phyloP scores from a whole-genome alignment of 1,140 invertebrate genomes.

The Vollenhovia emeryi region DNA sequence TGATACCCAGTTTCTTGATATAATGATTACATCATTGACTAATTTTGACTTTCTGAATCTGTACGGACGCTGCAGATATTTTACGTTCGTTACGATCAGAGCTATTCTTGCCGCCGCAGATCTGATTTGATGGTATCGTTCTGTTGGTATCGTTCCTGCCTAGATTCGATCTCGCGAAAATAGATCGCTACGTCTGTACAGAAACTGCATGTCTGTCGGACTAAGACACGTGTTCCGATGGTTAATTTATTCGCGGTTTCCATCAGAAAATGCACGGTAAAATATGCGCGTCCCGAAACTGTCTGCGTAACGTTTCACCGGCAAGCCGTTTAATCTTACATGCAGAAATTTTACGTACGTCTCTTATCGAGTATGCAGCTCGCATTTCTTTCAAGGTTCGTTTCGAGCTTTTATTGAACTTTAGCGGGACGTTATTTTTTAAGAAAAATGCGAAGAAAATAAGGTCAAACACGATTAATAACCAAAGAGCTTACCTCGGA shows the following conservation, averaged over 20 bases:
- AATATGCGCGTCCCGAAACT: constrained; percentile 44
- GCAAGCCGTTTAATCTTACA: constrained; percentile 36
- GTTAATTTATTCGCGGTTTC: constrained; percentile 40
- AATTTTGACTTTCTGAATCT: background rate
- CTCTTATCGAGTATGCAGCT: constrained; percentile 30
- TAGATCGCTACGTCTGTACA: background rate
- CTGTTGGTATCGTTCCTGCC: background rate
- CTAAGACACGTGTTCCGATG: background rate
- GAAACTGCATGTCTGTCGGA: background rate
- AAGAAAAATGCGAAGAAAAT: constrained; percentile 15
- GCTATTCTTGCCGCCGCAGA: constrained; percentile 6
- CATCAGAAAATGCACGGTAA: constrained; percentile 35
- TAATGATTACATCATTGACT: background rate
- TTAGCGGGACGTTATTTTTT: background rate
- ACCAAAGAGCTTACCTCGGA: background rate
- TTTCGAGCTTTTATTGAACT: constrained; percentile 17
- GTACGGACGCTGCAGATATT: no score
- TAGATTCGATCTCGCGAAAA: constrained; percentile 41
- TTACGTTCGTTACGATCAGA: background rate
- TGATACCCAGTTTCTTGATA: background rate
- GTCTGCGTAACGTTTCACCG: constrained; percentile 35
- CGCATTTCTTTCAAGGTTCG: constrained; percentile 3
- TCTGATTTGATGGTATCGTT: constrained; percentile 13
- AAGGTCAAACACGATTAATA: background rate
- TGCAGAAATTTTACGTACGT: constrained; percentile 32